phyloP scores from a whole-genome alignment of 2,113 vertebrate species.

The Psittacus erithacus region DNA sequence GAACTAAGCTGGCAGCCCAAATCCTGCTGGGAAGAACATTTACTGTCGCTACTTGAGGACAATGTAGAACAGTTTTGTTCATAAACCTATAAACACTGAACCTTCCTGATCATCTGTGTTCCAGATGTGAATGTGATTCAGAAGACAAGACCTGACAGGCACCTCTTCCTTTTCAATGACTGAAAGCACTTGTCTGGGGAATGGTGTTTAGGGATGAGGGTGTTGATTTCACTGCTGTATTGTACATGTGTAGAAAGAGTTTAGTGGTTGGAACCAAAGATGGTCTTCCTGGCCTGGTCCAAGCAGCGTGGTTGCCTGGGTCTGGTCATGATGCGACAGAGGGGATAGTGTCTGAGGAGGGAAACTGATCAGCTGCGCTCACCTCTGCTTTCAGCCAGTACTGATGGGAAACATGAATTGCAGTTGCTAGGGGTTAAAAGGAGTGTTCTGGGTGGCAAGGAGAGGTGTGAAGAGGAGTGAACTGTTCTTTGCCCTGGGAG shows the following conservation, averaged over 20 bases:
- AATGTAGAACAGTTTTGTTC: background rate
- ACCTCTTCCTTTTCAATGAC: background rate
- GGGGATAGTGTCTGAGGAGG: background rate
- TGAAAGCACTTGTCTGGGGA: constrained; percentile 10
- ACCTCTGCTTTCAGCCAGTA: background rate
- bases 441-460: background rate
- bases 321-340: background rate
- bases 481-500: background rate
- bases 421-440: background rate
- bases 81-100: background rate
- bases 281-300: background rate
- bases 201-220: background rate
- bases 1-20: background rate
- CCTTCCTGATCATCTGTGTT: background rate
- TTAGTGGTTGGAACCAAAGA: constrained; percentile 19
- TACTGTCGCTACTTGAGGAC: background rate
- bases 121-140: background rate
- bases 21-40: background rate
- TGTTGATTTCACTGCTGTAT: constrained; percentile 16
- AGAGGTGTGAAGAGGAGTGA: background rate
- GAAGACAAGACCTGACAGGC: background rate
- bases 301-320: background rate
- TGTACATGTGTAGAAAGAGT: background rate
- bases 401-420: background rate
- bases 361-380: background rate